Evolutionary conservation across 2,888 invertebrate genomes (phyloP), one percentile per base, ranked within the genome.

Genomic region (Chrysolina oricalcia): DNA sequence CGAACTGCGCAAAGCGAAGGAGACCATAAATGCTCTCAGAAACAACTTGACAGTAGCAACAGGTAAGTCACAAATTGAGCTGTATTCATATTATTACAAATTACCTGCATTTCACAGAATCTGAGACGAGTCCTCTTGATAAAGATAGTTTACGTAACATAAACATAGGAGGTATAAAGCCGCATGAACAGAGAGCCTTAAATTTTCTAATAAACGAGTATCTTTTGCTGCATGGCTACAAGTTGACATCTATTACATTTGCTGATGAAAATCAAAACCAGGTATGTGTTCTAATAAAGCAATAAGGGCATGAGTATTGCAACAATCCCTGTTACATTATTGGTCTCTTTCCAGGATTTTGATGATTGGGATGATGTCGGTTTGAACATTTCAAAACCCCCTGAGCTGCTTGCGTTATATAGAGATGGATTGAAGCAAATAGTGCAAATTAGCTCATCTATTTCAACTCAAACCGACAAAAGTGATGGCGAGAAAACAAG

Each of bases 341-440:
- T 41, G 35, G 6, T 56, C 53, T 71, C 67, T 62, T 65, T 84
- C 17, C 82, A 94, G 93, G 96, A 96, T 88, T 96, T 96, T 90
- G 96, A 96, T 89, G 95, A 96, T 86, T 97, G 97, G 97, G 96
- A 96, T 88, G 96, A 96, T 89, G 96, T 97, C 15, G 96, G 97
- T 0, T 89, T 97, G 59, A 96, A 97, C 87, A 94, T 95, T 88
- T 92, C 95, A 0, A 93, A 95, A 82, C 96, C 96, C 35, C 92
- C 94, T 0, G 94, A 94, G 81, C 88, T 97, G 43, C 88, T 96
- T 15, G 91, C 92, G 41, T 88, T 94, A 69, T 94, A 94, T 83
- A 90, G 94, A 80, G 94, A 94, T 72, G 87, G 87, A 11, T 81
- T 88, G 43, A 86, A 86, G 70, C 90, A 91, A 81, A 91, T 90